Percentiles rank a stretch among this genome's conserved stretches.
These are phyloP conservation scores for Callosobruchus maculatus DNA, from an alignment of 2,888 invertebrate species.

Conservation along the genomic window DNA sequence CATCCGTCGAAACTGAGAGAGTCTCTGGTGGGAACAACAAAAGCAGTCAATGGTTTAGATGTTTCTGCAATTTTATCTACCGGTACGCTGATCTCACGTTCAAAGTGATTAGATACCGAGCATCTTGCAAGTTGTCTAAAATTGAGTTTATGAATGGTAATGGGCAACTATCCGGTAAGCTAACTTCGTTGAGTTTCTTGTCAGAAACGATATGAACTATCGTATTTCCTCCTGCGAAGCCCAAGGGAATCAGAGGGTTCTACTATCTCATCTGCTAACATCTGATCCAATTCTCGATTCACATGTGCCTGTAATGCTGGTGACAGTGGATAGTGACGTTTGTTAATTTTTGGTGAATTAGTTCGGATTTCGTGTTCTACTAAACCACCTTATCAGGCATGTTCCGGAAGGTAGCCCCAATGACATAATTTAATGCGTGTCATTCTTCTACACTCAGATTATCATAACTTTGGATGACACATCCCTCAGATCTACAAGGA, in stretches of 20 bases:
- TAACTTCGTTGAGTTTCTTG: slow-evolving; percentile 28
- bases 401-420: slow-evolving; percentile 12
- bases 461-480: no score
- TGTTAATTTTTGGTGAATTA: no score
- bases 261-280: slow-evolving; percentile 27
- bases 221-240: slow-evolving; percentile 32
- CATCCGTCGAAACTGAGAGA: slow-evolving; percentile 29
- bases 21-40: slow-evolving; percentile 28
- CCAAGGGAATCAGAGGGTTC: slow-evolving; percentile 34
- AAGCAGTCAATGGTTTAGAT: slow-evolving; percentile 27
- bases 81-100: slow-evolving; percentile 17
- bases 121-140: slow-evolving; percentile 14
- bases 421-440: neutral
- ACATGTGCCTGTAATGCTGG: slow-evolving; percentile 14
- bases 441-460: slow-evolving; percentile 5
- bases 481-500: no score
- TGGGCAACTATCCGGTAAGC: slow-evolving; percentile 14
- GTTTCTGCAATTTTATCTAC: slow-evolving; percentile 12
- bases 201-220: slow-evolving; percentile 27
- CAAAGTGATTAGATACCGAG: slow-evolving; percentile 13
- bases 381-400: slow-evolving; percentile 5
- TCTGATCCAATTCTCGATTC: slow-evolving; percentile 23
- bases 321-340: slow-evolving; percentile 18
- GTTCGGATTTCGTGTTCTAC: slow-evolving; percentile 18
- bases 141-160: slow-evolving; percentile 9